Percentiles rank a stretch among this genome's conserved stretches.
Conservation (phyloP, 2,797 vertebrate genomes). For the Gallinago solitaria region DNA sequence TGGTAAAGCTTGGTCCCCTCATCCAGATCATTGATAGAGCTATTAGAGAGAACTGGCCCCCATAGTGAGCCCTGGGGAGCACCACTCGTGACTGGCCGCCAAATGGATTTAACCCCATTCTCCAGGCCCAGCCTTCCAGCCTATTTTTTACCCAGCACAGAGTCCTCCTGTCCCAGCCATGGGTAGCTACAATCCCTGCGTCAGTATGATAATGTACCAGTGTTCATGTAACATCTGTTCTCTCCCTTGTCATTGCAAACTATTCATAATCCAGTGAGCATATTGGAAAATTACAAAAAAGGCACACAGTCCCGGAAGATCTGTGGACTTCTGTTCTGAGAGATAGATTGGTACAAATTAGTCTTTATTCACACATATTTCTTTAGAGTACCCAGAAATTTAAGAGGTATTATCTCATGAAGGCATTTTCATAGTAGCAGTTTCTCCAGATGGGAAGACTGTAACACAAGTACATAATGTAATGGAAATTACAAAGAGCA, state of each 20-base stretch:
- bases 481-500: background rate
- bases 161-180: background rate
- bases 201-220: background rate
- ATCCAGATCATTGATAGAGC: background rate
- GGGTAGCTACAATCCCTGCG: background rate
- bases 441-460: background rate
- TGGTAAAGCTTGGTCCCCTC: background rate
- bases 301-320: background rate
- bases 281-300: background rate
- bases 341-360: background rate
- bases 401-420: background rate
- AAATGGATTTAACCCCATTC: too few relatives aligned
- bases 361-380: background rate
- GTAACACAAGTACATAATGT: background rate
- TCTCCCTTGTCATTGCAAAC: background rate
- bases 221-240: background rate
- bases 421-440: background rate
- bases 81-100: background rate
- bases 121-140: background rate
- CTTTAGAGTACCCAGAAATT: background rate
- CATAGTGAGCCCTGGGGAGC: too few relatives aligned
- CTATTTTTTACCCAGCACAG: background rate
- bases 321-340: background rate
- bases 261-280: background rate
- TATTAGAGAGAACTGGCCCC: too few relatives aligned